Evolutionary conservation across 2,888 invertebrate species (phyloP).

Genomic region (Morpho helenor): DNA sequence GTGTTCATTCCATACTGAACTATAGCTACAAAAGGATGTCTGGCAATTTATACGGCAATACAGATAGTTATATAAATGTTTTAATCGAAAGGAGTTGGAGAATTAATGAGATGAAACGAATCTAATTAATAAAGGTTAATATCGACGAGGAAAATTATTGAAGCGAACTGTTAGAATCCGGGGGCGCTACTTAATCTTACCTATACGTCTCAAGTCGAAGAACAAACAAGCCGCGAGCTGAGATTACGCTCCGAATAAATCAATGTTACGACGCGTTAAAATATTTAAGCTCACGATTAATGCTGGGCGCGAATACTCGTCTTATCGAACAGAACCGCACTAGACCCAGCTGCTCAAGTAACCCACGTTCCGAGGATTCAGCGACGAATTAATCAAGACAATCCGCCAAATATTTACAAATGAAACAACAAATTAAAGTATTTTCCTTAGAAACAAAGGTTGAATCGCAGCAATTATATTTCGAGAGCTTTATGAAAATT

Average conservation of each 20-base stretch:
- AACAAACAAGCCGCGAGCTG: slow-evolving; percentile 75
- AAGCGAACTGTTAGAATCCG: slow-evolving; percentile 43
- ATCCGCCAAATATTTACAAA: slow-evolving; percentile 32
- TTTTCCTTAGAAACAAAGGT: slow-evolving; percentile 9
- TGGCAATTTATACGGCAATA: slow-evolving; percentile 16
- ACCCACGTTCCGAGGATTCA: slow-evolving; percentile 35
- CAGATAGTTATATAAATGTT: slow-evolving; percentile 17
- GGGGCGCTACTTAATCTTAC: slow-evolving; percentile 64
- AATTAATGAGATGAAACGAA: slow-evolving; percentile 36
- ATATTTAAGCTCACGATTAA: slow-evolving; percentile 78
- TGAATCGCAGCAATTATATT: not conserved
- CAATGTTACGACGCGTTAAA: slow-evolving; percentile 78
- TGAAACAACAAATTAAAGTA: slow-evolving; percentile 17
- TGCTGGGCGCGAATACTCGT: slow-evolving; percentile 58
- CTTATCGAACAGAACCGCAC: slow-evolving; percentile 55
- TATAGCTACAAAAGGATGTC: slow-evolving; percentile 31
- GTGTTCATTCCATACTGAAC: slow-evolving; percentile 55
- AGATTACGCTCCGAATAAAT: slow-evolving; percentile 76
- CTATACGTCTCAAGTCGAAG: slow-evolving; percentile 72
- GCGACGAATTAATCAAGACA: slow-evolving; percentile 33
- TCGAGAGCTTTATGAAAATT: not conserved
- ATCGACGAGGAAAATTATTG: slow-evolving; percentile 42
- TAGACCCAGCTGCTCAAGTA: slow-evolving; percentile 45
- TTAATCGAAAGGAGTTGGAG: slow-evolving; percentile 8
- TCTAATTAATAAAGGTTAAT: slow-evolving; percentile 45